These are phyloP conservation scores for Tympanoctomys barrerae DNA, from an alignment of 2,797 vertebrate species.

Conservation along the genomic window DNA sequence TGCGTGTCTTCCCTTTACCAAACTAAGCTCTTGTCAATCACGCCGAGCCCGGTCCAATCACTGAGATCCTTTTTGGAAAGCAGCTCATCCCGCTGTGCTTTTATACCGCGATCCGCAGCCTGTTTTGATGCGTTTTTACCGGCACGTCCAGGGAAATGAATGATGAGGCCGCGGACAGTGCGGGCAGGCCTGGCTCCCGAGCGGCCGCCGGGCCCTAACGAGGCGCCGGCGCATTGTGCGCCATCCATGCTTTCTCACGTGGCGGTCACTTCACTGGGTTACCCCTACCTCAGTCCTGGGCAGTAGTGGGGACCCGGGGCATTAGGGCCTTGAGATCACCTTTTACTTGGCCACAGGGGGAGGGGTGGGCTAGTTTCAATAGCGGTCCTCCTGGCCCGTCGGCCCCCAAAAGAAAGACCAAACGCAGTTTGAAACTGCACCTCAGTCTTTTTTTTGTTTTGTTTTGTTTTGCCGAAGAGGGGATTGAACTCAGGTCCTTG, in stretches of 20 bases:
- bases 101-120: constrained; percentile 97
- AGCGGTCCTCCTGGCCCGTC: constrained; percentile 88
- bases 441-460: too few species aligned
- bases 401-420: constrained; percentile 88
- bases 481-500: too few species aligned
- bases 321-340: constrained; percentile 86
- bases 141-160: constrained; percentile 96
- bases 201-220: constrained; percentile 51
- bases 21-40: constrained; percentile 99
- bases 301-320: constrained; percentile 85
- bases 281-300: constrained; percentile 78
- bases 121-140: constrained; percentile 98
- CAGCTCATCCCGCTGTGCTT: constrained; percentile 99
- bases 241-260: constrained; percentile 63
- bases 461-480: too few species aligned
- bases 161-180: constrained; percentile 94
- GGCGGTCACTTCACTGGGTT: not conserved
- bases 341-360: constrained; percentile 84
- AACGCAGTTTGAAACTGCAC: constrained; percentile 87
- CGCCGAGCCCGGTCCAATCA: constrained; percentile 95
- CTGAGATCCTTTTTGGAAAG: constrained; percentile 95
- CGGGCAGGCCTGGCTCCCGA: constrained; percentile 87
- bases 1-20: constrained; percentile 98
- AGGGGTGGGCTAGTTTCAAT: constrained; percentile 84
- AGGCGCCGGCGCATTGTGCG: constrained; percentile 81